A percentile compares a stretch with the other conserved stretches of the same genome.
phyloP scores from a whole-genome alignment of 2,797 vertebrate species.

The Acanthopagrus latus region DNA sequence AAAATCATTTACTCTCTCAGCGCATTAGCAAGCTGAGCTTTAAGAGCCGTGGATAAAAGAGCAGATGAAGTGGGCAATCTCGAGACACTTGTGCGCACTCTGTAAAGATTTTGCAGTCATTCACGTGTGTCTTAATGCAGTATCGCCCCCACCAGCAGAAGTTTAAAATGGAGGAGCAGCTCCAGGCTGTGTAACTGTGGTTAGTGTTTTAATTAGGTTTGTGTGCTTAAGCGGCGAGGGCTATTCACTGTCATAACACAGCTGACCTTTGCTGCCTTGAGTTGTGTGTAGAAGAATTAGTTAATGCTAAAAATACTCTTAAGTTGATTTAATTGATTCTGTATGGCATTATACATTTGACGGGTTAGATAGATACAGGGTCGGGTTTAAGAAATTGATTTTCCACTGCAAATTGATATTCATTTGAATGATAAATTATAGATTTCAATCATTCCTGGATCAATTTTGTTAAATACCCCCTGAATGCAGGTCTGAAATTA shows the following conservation, averaged over 20 bases:
- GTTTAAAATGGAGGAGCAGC: constrained; percentile 40
- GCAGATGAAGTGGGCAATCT: constrained; percentile 70
- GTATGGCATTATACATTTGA: background rate
- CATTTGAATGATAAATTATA: too few species aligned
- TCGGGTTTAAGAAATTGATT: too few species aligned
- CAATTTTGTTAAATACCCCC: too few species aligned
- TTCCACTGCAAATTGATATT: too few species aligned
- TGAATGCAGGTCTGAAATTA: too few species aligned
- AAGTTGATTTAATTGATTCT: background rate
- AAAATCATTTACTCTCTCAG: constrained; percentile 67
- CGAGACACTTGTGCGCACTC: constrained; percentile 51
- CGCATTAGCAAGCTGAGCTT: constrained; percentile 66
- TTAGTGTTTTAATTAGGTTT: constrained; percentile 75
- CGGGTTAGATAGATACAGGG: too few species aligned
- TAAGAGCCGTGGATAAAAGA: constrained; percentile 63
- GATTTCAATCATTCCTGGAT: too few species aligned
- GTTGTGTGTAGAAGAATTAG: background rate
- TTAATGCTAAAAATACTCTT: background rate
- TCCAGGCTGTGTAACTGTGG: constrained; percentile 66
- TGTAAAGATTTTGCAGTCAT: constrained; percentile 66
- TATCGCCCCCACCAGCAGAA: constrained; percentile 28
- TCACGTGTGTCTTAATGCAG: constrained; percentile 46
- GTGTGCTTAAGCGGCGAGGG: constrained; percentile 55
- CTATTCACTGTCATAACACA: constrained; percentile 66
- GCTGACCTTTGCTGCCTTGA: constrained; percentile 63